Evolutionary conservation across 2,797 vertebrate genomes (phyloP), one percentile per base, ranked within the genome.

Genomic region (Falco columbarius): DNA sequence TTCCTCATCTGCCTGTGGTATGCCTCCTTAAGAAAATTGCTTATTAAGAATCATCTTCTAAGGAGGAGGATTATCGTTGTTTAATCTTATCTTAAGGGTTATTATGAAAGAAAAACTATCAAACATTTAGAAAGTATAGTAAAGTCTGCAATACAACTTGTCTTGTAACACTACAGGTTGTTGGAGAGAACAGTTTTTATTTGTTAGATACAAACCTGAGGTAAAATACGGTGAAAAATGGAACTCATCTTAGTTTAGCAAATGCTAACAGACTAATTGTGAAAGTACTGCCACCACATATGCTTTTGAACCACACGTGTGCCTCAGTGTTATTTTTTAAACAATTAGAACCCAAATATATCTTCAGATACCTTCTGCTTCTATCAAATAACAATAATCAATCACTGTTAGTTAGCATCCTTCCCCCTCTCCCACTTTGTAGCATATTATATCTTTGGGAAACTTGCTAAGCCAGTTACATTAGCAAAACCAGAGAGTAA

Each of bases 71-170:
- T 94, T 96, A 82, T 89, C 72, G 72, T 42, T 70, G 34, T 82
- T 93, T 83, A 80, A 93, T 95, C 70, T 91, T 72, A 79, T 77
- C 83, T 72, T 38, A 47, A 91, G 90, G 85, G 74, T 70, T 79
- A 58, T 90, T 82, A 87, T 42, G 34, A 95, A 94, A 89, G 26
- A 32, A 73, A 84, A 89, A 13, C 4, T 90, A 88, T 73, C 61
- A 87, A 76, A 40, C 22, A 32, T 72, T 89, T 70, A 67, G 38
- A 73, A 86, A 80, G 38, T n/a, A 32, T 51, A 72, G 15, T 19
- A 49, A 59, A 81, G 63, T 55, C 73, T 86, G 61, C 67, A 70
- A 75, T 32, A 42, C 44, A 75, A 47, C 42, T 32, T 59, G 12
- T 36, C 71, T 44, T 68, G 40, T 52, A 86, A 46, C 42, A 56